Evolutionary conservation across 2,888 invertebrate species (phyloP), one percentile per base, ranked within the genome.

Genomic region (Incurvaria masculella): DNA sequence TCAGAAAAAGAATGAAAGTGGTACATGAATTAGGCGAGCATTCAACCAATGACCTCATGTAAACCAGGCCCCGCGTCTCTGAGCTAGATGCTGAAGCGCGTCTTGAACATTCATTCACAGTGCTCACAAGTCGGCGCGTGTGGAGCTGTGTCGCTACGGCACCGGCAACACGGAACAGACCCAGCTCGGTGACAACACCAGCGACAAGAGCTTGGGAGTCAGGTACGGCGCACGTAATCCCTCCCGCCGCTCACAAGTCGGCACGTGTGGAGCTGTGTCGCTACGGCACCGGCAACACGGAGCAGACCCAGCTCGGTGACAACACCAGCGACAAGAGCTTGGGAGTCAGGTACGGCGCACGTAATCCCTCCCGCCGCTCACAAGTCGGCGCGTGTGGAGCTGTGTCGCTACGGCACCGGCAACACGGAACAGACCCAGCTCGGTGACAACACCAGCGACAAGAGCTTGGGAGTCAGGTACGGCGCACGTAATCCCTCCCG

Each of bases 131-230:
- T 61, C 71, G 0, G 60, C 60, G 2, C 70, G 65, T 50, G 70
- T 74, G 33, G 74, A 78, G 49, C 56, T 75, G 19, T 73, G 75
- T 56, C 66, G 70, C 2, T 74, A 74, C 45, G 72, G 68, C 16
- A 76, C 72, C 40, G 68, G 65, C 51, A 69, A 71, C 60, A 73
- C 76, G 19, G 48, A 45, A 27, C 52, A 53, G 39, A 27, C 50
- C 2, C 71, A 73, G 50, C 59, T 71, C 0, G 64, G 65, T 16
- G 78, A 79, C 52, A 72, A 72, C 53, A 59, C 57, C 6, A 76
- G 76, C 56, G 64, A 58, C 33, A 76, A 68, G 42, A 79, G 78
- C 49, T 51, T 60, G 20, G 1, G 75, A 50, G 60, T 60, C 40
- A 79, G 79, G 79, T 79, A 56, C 74, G n/a, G n/a, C n/a, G n/a